Base-by-base conservation (phyloP, 2,797 vertebrate genomes). In the Cynopterus sphinx region DNA sequence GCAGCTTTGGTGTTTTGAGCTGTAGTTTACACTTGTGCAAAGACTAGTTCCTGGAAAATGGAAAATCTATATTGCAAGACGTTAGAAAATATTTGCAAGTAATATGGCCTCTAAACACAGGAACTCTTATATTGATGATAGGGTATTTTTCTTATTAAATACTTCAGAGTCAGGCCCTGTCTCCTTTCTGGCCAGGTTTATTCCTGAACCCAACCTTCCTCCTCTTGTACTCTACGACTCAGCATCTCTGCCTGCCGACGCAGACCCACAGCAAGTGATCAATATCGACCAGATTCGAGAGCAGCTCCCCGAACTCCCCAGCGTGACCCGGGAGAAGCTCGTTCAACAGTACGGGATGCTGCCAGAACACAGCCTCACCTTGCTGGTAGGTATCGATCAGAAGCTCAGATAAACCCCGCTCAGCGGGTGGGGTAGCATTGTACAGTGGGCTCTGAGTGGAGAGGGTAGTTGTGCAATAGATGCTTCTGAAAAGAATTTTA, bases 161-260 rank as follows among this genome's bases (percentile, higher is more conserved):
- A 3, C 26, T 43, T 36, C 33, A 6, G 5, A 51, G 21, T 92
- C 63, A 85, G 39, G 41, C 39, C 31, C 61, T 4, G 0, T 96
- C 63, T 96, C 36, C 93, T 92, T 24, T 97, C 81, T 93, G 46
- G 46, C 89, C 94, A 99, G 99, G 98, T 99, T 99, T 85, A 99
- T 99, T 99, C 99, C 99, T 0, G 99, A 99, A 97, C 99, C 99
- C 96, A 99, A 99, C 98, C 99, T 99, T 97, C 99, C 99, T 26
- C 99, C 99, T 53, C 97, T 99, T 97, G 98, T 99, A 83, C 98
- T 99, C 84, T 99, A 99, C 0, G 99, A 99, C 95, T 83, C 98
- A 12, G 96, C 98, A 21, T 98, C 98, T 71, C 98, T 99, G 87
- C 99, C 99, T 28, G 17, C 97, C 82, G 98, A 98, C 53, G 26